Percentiles rank a stretch among this genome's conserved stretches.
phyloP scores from a whole-genome alignment of 2,113 vertebrate species.

The Oceanites oceanicus region DNA sequence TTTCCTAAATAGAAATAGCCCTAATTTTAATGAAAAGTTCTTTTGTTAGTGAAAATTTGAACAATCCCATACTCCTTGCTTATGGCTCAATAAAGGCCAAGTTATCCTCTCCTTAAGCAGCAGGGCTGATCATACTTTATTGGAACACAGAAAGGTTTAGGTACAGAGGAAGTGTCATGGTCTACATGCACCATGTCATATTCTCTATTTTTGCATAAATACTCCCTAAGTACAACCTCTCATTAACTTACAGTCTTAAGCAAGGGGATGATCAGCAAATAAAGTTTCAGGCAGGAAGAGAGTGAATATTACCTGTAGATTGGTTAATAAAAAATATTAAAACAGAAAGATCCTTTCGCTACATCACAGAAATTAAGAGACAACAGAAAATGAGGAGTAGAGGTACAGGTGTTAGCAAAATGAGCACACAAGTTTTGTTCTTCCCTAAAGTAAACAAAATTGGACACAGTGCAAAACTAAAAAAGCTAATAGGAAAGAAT shows the following conservation, averaged over 20 bases:
- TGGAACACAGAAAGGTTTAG: background rate
- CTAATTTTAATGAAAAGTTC: background rate
- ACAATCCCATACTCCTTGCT: background rate
- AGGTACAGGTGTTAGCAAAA: background rate
- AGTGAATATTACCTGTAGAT: background rate
- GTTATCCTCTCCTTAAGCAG: background rate
- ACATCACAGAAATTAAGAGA: background rate
- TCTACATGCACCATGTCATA: background rate
- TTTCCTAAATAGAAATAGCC: background rate
- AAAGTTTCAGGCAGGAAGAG: background rate
- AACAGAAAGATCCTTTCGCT: background rate
- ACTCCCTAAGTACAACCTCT: background rate
- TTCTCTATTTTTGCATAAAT: background rate
- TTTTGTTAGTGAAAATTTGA: background rate
- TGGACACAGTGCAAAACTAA: background rate
- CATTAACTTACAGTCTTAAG: background rate
- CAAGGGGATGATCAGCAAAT: background rate
- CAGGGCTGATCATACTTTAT: background rate
- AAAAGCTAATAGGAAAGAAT: background rate
- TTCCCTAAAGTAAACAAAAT: background rate
- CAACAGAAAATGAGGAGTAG: background rate
- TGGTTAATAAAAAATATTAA: background rate
- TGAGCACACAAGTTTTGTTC: background rate
- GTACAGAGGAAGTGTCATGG: background rate
- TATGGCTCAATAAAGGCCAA: background rate